A percentile compares a stretch with the other conserved stretches of the same genome.
These are phyloP conservation scores for Matsumyia berberina DNA, from an alignment of 2,888 invertebrate species.

Conservation along the genomic window DNA sequence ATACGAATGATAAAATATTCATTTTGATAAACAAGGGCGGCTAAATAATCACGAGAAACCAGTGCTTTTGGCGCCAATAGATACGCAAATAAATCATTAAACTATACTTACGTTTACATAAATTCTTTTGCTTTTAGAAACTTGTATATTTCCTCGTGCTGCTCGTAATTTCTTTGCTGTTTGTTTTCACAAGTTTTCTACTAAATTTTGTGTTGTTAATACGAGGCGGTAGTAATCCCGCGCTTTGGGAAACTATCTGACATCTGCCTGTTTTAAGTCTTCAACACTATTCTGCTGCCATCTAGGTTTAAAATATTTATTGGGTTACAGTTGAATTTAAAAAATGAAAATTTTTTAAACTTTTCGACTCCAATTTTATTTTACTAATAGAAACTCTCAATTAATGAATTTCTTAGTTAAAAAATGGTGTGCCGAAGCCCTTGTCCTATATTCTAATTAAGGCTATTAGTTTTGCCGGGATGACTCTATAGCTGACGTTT, in stretches of 20 bases:
- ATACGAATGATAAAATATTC: too few relatives aligned
- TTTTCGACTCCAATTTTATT: too few relatives aligned
- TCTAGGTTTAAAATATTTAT: slow-evolving; percentile 1
- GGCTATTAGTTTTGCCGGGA: too few relatives aligned
- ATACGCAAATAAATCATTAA: not conserved
- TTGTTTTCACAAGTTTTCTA: not conserved
- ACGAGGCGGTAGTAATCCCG: slow-evolving; percentile 28
- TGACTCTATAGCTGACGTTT: too few relatives aligned
- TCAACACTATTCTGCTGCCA: not conserved
- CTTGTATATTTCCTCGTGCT: not conserved
- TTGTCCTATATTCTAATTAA: too few relatives aligned
- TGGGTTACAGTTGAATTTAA: not conserved
- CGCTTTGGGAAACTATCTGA: slow-evolving; percentile 42
- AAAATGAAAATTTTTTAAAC: too few relatives aligned
- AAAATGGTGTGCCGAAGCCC: too few relatives aligned
- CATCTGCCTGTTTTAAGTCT: not conserved
- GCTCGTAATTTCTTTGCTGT: not conserved
- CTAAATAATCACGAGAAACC: too few relatives aligned
- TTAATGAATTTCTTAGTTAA: too few relatives aligned
- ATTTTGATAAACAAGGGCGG: too few relatives aligned
- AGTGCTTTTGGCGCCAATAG: too few relatives aligned
- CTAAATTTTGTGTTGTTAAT: not conserved
- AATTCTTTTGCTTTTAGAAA: not conserved
- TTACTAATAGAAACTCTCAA: too few relatives aligned
- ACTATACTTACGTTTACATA: not conserved